A percentile compares a stretch with the other conserved stretches of the same genome.
These are phyloP conservation scores for Prosopocoilus inquinatus DNA, from an alignment of 2,888 invertebrate genomes.

Conservation along the genomic window DNA sequence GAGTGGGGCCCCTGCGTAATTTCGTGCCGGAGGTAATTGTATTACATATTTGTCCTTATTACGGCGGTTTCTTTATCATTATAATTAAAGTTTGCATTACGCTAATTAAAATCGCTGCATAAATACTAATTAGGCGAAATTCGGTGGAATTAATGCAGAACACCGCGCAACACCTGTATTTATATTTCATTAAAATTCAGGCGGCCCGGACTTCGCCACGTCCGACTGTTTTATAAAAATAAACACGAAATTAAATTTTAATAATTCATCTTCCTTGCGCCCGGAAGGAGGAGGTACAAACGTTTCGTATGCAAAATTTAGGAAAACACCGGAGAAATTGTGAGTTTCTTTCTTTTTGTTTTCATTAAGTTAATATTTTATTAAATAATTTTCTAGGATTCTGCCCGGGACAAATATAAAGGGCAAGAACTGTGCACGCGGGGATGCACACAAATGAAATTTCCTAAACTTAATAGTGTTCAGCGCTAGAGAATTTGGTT, in stretches of 20 bases:
- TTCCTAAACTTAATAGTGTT: no score
- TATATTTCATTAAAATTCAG: slow-evolving; percentile 16
- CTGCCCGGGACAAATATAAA: no score
- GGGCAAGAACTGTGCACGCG: no score
- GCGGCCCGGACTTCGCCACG: not conserved
- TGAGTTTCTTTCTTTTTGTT: no score
- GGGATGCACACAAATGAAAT: no score
- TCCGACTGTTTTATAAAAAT: slow-evolving; percentile 2
- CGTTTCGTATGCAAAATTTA: slow-evolving; percentile 4
- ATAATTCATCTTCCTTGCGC: slow-evolving; percentile 5
- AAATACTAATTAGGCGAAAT: slow-evolving; percentile 10
- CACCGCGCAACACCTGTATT: slow-evolving; percentile 11
- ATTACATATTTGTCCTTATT: slow-evolving; percentile 4
- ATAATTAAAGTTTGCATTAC: slow-evolving; percentile 10
- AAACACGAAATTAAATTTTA: slow-evolving; percentile 16
- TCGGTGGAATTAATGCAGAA: slow-evolving; percentile 6
- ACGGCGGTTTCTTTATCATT: slow-evolving; percentile 3
- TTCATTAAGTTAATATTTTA: no score
- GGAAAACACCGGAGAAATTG: no score
- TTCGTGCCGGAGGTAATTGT: slow-evolving; percentile 4
- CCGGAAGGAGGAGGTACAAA: not conserved
- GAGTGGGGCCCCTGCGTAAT: slow-evolving; percentile 1
- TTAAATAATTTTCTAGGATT: no score
- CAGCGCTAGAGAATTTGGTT: no score
- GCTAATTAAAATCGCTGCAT: slow-evolving; percentile 11